Evolutionary conservation across 2,113 vertebrate genomes (phyloP).

Genomic region (Hymenochirus boettgeri): DNA sequence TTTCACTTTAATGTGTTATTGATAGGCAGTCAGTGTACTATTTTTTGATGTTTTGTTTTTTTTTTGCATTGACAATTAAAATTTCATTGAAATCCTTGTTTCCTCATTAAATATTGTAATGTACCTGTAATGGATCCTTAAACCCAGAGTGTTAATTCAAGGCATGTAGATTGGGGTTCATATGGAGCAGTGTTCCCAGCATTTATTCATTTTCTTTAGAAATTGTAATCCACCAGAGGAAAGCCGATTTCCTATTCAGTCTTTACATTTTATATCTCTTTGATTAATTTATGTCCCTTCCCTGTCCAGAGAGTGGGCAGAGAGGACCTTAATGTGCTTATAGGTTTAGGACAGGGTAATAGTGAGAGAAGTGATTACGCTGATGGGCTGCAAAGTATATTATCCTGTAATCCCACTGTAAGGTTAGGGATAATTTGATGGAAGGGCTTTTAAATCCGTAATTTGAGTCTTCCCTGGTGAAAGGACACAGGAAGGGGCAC

Average conservation of each 20-base stretch:
- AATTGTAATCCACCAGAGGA: slow-evolving; percentile 19
- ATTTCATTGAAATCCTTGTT: slow-evolving; percentile 27
- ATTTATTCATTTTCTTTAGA: slow-evolving; percentile 25
- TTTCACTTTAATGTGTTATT: no score
- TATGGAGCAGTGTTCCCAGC: not conserved
- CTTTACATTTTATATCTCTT: slow-evolving; percentile 12
- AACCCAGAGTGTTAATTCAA: slow-evolving; percentile 8
- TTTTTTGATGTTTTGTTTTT: no score
- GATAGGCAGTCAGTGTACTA: no score
- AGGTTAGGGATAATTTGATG: slow-evolving; percentile 41
- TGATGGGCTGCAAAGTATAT: slow-evolving; percentile 43
- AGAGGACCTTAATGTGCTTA: slow-evolving; percentile 34
- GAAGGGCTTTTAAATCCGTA: slow-evolving; percentile 17
- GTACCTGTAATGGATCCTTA: not conserved
- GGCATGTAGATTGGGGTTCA: not conserved
- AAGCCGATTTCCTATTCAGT: slow-evolving; percentile 33
- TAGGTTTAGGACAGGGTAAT: slow-evolving; percentile 33
- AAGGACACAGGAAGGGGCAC: slow-evolving; percentile 2
- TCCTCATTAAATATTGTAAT: not conserved
- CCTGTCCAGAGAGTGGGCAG: slow-evolving; percentile 34
- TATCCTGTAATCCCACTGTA: slow-evolving; percentile 38
- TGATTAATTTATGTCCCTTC: slow-evolving; percentile 35
- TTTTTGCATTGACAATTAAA: not conserved
- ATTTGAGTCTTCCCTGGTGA: slow-evolving; percentile 12
- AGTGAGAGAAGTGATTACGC: slow-evolving; percentile 32